Base-by-base conservation (phyloP, 35 echinoderm and acorn worm species). In the Eucidaris tribuloides region DNA sequence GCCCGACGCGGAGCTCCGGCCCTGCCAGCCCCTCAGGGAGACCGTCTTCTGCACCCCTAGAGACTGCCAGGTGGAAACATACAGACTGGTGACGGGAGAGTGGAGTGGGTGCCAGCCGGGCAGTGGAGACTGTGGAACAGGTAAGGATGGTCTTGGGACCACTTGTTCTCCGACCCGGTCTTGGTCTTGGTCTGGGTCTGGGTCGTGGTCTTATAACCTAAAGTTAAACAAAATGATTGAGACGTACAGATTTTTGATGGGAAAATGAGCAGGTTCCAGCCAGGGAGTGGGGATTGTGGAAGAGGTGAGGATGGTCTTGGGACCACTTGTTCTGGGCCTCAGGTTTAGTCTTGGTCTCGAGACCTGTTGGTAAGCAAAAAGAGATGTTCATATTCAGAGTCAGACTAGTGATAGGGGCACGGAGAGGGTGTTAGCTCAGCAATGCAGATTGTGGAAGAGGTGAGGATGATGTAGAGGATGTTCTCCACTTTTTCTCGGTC, bases 111-210 rank as follows among this genome's bases (percentile, higher is more conserved):
- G 94, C 58, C 77, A 83, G 58, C 45, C 89, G 1, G 42, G 78
- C n/a, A 58, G 58, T 50, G 94, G 94, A 44, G 89, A 92, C 36
- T 97, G 94, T 84, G 94, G 94, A 39, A 79, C 83, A 85, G 94
- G 94, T 97, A 80, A 60, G 39, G 11, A 56, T 41, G n/a, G n/a
- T n/a, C n/a, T n/a, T n/a, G n/a, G n/a, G n/a, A n/a, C n/a, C n/a
- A n/a, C 45, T 77, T 89, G 91, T 85, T 85, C 79, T 38, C 80
- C 74, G 37, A 80, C 85, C 41, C 70, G 50, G 0, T 94, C 85
- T 60, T 57, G 62, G 32, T 22, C 72, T 20, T 59, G 62, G 1
- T 94, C 85, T 58, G 24, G 34, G 20, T 38, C 33, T 6, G 71
- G 85, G 18, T 50, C 60, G 17, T 89, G 89, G 46, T 80, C 86